These are phyloP conservation scores for Mobula hypostoma DNA, from an alignment of 2,113 vertebrate genomes.

Conservation along the genomic window DNA sequence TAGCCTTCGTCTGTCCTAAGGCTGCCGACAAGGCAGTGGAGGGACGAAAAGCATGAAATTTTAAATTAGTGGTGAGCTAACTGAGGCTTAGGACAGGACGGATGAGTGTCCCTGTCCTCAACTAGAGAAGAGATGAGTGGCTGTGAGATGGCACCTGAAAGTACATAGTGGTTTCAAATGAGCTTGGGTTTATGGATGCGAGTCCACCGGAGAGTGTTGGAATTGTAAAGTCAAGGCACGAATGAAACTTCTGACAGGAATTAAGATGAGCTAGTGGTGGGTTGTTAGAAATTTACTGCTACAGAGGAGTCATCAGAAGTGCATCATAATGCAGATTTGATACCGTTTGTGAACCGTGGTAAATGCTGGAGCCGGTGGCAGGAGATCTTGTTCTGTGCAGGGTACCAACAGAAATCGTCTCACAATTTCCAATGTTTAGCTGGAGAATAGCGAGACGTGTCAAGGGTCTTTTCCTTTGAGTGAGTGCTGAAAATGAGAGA, in stretches of 20 bases:
- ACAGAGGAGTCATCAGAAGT: background rate
- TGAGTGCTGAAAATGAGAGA: no score
- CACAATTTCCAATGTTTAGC: background rate
- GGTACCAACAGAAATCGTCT: background rate
- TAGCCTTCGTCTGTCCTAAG: no score
- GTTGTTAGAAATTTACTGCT: background rate
- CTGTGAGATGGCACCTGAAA: background rate
- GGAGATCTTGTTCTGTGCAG: background rate
- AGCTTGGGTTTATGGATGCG: background rate
- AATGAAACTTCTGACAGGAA: background rate
- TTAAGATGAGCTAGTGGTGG: background rate
- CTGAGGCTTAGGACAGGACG: background rate
- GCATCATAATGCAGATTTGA: no score
- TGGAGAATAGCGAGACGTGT: background rate
- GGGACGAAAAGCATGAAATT: background rate
- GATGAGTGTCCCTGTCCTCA: background rate
- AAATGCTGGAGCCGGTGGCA: background rate
- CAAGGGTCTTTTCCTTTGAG: no score
- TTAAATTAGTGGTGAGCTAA: background rate
- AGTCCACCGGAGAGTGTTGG: background rate
- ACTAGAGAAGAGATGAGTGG: background rate
- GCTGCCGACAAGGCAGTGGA: background rate
- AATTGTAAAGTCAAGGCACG: background rate
- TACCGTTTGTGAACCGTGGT: no score
- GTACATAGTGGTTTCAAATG: background rate